phyloP scores from a whole-genome alignment of 2,888 invertebrate species.

The Eupithecia subfuscata region DNA sequence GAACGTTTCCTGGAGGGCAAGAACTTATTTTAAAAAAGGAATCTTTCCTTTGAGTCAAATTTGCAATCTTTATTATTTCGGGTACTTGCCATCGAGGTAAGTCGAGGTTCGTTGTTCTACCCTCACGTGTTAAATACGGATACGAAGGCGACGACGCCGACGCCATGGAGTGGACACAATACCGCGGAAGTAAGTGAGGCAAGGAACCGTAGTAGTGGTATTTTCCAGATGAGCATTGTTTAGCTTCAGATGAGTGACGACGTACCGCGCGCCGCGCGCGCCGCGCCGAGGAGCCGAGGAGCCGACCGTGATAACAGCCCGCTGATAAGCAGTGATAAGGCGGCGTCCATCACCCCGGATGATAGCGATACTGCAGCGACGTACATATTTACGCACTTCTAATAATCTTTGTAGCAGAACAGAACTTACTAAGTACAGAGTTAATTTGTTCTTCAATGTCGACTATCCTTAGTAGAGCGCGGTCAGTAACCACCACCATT shows the following conservation, averaged over 20 bases:
- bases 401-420: not conserved
- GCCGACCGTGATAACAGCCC: not conserved
- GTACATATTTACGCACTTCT: not conserved
- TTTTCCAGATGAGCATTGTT: not conserved
- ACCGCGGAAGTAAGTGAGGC: not conserved
- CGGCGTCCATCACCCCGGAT: conserved; percentile 22
- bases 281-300: not conserved
- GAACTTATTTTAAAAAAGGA: too few species aligned
- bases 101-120: too few species aligned
- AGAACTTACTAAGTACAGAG: too few species aligned
- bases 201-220: not conserved
- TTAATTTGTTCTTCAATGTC: not conserved
- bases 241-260: not conserved
- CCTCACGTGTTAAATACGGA: too few species aligned
- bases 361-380: conserved; percentile 17
- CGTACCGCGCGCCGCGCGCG: not conserved
- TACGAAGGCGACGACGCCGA: too few species aligned
- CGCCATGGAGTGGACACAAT: not conserved
- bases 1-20: too few species aligned
- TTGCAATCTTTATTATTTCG: too few species aligned
- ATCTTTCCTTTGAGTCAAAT: too few species aligned
- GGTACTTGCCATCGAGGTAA: too few species aligned
- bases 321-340: conserved; percentile 22
- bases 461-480: not conserved
- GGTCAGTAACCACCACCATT: not conserved